These are phyloP conservation scores for Spondyliosoma cantharus DNA, from an alignment of 2,797 vertebrate species.

Conservation along the genomic window DNA sequence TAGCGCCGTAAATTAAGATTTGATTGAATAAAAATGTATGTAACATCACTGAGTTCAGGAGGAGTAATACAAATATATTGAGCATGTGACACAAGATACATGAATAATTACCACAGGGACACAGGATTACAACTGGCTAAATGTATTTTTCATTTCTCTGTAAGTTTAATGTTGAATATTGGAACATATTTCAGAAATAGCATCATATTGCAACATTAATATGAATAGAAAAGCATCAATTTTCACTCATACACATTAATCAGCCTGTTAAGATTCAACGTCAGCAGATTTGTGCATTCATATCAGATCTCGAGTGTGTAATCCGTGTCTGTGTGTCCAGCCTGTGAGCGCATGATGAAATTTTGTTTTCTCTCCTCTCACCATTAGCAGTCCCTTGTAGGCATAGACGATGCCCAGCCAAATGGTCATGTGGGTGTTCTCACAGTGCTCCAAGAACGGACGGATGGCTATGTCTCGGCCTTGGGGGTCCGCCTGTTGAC, in stretches of 20 bases:
- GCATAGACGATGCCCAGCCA: conserved; percentile 99
- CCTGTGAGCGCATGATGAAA: conserved; percentile 27
- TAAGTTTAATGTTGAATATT: not conserved
- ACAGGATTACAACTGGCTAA: not conserved
- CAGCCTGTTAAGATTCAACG: not conserved
- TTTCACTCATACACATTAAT: not conserved
- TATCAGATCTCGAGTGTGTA: not conserved
- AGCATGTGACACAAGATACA: not conserved
- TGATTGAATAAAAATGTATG: not conserved
- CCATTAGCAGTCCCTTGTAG: conserved; percentile 99
- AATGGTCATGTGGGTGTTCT: conserved; percentile 99
- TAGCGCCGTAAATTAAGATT: not conserved
- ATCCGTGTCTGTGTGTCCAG: not conserved
- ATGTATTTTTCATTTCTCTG: not conserved
- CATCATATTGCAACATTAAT: not conserved
- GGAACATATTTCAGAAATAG: not conserved
- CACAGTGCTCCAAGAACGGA: conserved; percentile 98
- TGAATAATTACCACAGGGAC: not conserved
- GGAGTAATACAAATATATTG: not conserved
- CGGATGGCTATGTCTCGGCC: conserved; percentile 98
- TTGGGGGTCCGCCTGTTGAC: conserved; percentile 93
- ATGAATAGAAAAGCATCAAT: not conserved
- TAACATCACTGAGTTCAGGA: not conserved
- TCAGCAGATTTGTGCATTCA: not conserved
- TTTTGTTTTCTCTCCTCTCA: conserved; percentile 79